Percentiles rank a stretch among this genome's conserved stretches.
These are phyloP conservation scores for Onychostoma macrolepis DNA, from an alignment of 2,113 vertebrate species.

Conservation along the genomic window DNA sequence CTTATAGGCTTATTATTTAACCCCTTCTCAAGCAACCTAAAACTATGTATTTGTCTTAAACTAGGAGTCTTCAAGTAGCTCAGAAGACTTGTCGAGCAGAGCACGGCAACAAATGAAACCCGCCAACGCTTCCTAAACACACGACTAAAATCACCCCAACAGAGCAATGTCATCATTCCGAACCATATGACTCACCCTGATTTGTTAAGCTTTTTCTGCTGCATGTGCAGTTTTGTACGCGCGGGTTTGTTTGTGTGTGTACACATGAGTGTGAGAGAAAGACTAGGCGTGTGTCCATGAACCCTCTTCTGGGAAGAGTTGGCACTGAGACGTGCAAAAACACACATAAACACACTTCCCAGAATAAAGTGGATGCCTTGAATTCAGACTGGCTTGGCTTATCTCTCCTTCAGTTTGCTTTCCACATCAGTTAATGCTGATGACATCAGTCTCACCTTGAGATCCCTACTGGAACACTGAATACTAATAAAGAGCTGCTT, in stretches of 20 bases:
- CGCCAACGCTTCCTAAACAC: slow-evolving; percentile 7
- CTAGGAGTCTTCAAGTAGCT: background rate
- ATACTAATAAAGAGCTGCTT: slow-evolving; percentile 16
- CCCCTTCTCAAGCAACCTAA: background rate
- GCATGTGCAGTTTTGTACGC: slow-evolving; percentile 28
- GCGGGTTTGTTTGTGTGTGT: slow-evolving; percentile 27
- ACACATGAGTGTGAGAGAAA: slow-evolving; percentile 8
- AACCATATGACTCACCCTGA: slow-evolving; percentile 1
- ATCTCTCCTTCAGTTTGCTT: slow-evolving; percentile 57
- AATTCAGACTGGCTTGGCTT: slow-evolving; percentile 57
- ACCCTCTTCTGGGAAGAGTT: slow-evolving; percentile 49
- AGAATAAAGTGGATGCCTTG: slow-evolving; percentile 60
- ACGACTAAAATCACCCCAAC: background rate
- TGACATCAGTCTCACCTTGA: slow-evolving; percentile 67
- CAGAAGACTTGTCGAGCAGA: background rate
- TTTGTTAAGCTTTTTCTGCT: background rate
- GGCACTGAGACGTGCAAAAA: slow-evolving; percentile 9
- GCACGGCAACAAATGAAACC: background rate
- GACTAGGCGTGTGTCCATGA: slow-evolving; percentile 44
- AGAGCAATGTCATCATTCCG: background rate
- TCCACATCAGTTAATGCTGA: slow-evolving; percentile 52
- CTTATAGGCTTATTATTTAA: background rate
- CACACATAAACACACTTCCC: slow-evolving; percentile 48
- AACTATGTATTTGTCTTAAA: background rate
- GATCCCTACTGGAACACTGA: background rate